Percentiles rank a stretch among this genome's conserved stretches.
Conservation (phyloP, 1,140 invertebrate species). For the Drosophila sturtevanti region DNA sequence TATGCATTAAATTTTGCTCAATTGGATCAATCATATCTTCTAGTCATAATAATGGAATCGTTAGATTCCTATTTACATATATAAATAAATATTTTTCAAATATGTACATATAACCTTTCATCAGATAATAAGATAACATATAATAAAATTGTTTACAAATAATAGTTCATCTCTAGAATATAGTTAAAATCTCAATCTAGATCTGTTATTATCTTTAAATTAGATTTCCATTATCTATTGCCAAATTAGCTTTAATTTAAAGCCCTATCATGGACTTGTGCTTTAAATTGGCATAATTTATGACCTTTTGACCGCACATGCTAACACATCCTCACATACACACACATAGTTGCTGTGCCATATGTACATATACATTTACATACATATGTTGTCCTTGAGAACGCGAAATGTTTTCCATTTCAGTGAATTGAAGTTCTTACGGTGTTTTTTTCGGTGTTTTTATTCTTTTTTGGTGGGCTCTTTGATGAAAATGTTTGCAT, state of each 20-base stretch:
- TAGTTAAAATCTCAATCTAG: too few species aligned
- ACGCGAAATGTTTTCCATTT: conserved; percentile 7
- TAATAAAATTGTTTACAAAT: too few species aligned
- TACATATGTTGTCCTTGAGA: conserved; percentile 7
- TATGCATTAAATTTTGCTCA: too few species aligned
- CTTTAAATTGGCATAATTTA: not conserved
- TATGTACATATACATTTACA: not conserved
- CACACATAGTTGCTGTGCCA: not conserved
- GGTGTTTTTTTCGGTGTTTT: not conserved
- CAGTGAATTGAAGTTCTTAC: conserved; percentile 8
- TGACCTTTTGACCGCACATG: not conserved
- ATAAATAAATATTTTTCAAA: too few species aligned
- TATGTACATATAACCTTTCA: too few species aligned
- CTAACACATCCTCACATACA: not conserved
- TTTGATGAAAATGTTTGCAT: conserved; percentile 9
- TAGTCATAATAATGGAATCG: too few species aligned
- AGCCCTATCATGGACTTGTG: not conserved
- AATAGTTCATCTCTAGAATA: too few species aligned
- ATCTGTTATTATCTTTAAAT: too few species aligned
- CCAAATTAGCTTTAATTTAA: not conserved
- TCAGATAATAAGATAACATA: too few species aligned
- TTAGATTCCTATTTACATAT: too few species aligned
- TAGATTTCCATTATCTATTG: not conserved
- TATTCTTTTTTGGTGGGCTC: not conserved
- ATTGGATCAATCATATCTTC: too few species aligned